Percentiles rank a stretch among this genome's conserved stretches.
Conservation (phyloP, 1,140 invertebrate genomes). For the Samia ricini region DNA sequence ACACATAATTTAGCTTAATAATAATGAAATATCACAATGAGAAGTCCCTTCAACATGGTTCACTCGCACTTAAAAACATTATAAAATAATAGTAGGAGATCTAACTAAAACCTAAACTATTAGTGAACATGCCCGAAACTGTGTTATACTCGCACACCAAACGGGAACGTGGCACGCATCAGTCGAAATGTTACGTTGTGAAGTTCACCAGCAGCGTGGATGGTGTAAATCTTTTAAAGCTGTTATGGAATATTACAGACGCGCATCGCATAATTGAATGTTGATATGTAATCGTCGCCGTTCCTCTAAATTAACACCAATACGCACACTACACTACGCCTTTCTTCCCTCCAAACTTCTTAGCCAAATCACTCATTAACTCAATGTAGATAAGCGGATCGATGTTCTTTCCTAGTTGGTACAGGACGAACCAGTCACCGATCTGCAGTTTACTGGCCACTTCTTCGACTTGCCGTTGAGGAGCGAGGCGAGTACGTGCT, state of each 20-base stretch:
- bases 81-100: constrained; percentile 74
- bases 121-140: constrained; percentile 62
- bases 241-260: constrained; percentile 69
- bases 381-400: constrained; percentile 94
- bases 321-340: constrained; percentile 52
- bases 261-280: constrained; percentile 65
- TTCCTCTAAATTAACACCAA: constrained; percentile 29
- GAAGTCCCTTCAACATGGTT: constrained; percentile 67
- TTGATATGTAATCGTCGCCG: constrained; percentile 56
- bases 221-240: constrained; percentile 62
- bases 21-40: constrained; percentile 78
- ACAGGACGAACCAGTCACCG: constrained; percentile 95
- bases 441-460: constrained; percentile 91
- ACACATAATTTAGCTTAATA: constrained; percentile 77
- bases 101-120: constrained; percentile 66
- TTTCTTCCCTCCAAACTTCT: constrained; percentile 80
- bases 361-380: constrained; percentile 87
- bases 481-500: constrained; percentile 87
- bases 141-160: constrained; percentile 62
- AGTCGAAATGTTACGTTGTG: constrained; percentile 55
- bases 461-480: constrained; percentile 86
- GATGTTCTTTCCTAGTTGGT: constrained; percentile 95
- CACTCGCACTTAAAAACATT: constrained; percentile 64
- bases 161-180: constrained; percentile 45
- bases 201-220: constrained; percentile 20